Evolutionary conservation across 2,113 vertebrate species (phyloP).

Genomic region (Laticauda colubrina): DNA sequence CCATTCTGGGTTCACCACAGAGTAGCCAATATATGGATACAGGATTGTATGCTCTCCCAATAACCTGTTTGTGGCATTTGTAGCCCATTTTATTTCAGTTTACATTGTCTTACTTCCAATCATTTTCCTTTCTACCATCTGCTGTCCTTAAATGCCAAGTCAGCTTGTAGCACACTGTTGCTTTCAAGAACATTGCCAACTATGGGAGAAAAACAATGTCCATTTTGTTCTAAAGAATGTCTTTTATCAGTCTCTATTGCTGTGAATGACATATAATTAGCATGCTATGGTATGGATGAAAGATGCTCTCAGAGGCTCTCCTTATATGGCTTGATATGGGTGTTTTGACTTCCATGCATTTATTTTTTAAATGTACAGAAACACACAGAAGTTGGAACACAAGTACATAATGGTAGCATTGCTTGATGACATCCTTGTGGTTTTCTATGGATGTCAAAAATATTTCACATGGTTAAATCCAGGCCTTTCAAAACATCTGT

Average conservation of each 20-base stretch:
- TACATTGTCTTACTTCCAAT: not conserved
- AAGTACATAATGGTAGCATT: not conserved
- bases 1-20: not conserved
- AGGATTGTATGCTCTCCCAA: not conserved
- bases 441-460: not conserved
- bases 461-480: not conserved
- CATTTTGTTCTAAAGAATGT: not conserved
- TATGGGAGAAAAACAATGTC: not conserved
- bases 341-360: not conserved
- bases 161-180: not conserved
- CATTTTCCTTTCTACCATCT: not conserved
- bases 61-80: not conserved
- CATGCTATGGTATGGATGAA: not conserved
- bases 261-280: not conserved
- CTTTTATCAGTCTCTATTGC: not conserved
- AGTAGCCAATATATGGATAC: not conserved
- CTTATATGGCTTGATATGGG: not conserved
- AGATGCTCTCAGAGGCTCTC: not conserved
- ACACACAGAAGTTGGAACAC: not conserved
- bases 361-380: not conserved
- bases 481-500: not conserved
- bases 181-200: not conserved
- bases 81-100: not conserved
- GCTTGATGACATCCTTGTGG: not conserved
- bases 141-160: not conserved